phyloP scores from a whole-genome alignment of 2,888 invertebrate genomes.

The Drosophila merina region DNA sequence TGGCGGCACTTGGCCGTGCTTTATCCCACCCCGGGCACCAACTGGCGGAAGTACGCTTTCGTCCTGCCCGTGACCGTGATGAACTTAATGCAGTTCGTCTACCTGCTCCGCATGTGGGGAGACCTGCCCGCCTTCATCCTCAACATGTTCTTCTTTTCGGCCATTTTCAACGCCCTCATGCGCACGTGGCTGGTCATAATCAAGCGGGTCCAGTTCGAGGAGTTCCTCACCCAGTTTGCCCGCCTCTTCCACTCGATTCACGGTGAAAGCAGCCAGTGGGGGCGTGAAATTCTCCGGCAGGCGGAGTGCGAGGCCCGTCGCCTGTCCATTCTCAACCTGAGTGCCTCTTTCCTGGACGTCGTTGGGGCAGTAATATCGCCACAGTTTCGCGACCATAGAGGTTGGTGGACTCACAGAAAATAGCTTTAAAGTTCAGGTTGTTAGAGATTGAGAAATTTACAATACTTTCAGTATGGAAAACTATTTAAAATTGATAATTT shows the following conservation, averaged over 20 bases:
- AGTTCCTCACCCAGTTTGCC: slow-evolving; percentile 65
- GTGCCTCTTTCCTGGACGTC: slow-evolving; percentile 69
- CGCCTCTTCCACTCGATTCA: slow-evolving; percentile 71
- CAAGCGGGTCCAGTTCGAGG: slow-evolving; percentile 72
- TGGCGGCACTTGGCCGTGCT: slow-evolving; percentile 77
- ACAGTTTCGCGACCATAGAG: slow-evolving; percentile 61
- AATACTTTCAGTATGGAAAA: background rate
- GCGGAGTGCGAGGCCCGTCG: slow-evolving; percentile 65
- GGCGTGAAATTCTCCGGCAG: slow-evolving; percentile 50
- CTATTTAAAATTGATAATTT: background rate
- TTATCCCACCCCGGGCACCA: slow-evolving; percentile 57
- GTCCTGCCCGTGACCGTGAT: slow-evolving; percentile 70
- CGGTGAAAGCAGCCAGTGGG: slow-evolving; percentile 52
- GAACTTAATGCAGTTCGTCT: slow-evolving; percentile 77
- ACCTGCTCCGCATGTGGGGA: slow-evolving; percentile 71
- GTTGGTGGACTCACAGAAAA: slow-evolving; percentile 48
- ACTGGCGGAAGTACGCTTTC: slow-evolving; percentile 75
- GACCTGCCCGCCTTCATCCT: slow-evolving; percentile 75
- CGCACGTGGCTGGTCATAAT: slow-evolving; percentile 76
- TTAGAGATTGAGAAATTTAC: too few species aligned
- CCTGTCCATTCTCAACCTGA: slow-evolving; percentile 77
- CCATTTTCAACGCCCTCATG: slow-evolving; percentile 75
- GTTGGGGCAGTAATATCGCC: slow-evolving; percentile 70
- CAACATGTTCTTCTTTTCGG: slow-evolving; percentile 75
- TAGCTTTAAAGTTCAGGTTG: background rate